These are phyloP conservation scores for Dendroctonus ponderosae DNA, from an alignment of 1,140 invertebrate species.

Conservation along the genomic window DNA sequence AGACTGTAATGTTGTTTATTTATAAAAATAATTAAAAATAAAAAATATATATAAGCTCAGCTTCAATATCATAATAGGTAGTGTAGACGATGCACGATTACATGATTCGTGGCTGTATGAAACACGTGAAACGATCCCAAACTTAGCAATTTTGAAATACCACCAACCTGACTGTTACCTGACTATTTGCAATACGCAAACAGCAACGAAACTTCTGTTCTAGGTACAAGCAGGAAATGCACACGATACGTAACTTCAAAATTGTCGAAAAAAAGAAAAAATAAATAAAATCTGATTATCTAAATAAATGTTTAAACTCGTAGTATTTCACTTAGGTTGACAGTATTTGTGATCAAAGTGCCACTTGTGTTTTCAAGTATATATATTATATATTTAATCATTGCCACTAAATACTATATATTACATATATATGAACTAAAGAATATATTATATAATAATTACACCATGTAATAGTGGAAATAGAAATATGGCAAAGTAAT, in stretches of 20 bases:
- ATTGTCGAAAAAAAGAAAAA: constrained; percentile 12
- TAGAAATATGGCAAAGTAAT: constrained; percentile 37
- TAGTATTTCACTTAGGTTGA: constrained; percentile 50
- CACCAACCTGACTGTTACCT: constrained; percentile 30
- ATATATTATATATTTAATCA: constrained; percentile 45
- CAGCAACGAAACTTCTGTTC: constrained; percentile 31
- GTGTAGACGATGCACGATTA: constrained; percentile 19
- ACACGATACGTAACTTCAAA: constrained; percentile 22
- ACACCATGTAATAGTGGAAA: constrained; percentile 32
- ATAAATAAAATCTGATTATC: constrained; percentile 20
- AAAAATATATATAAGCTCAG: constrained; percentile 32
- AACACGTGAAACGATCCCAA: constrained; percentile 6
- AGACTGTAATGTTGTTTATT: constrained; percentile 46
- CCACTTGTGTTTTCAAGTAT: constrained; percentile 52
- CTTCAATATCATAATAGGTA: constrained; percentile 28
- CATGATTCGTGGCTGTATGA: constrained; percentile 23
- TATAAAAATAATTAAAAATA: constrained; percentile 38
- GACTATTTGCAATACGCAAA: constrained; percentile 33
- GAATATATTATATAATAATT: constrained; percentile 45
- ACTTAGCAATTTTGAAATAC: constrained; percentile 19
- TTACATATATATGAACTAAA: constrained; percentile 47
- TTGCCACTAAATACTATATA: constrained; percentile 49
- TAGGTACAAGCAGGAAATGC: constrained; percentile 29
- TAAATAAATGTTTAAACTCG: constrained; percentile 24
- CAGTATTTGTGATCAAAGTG: constrained; percentile 52